Evolutionary conservation across 2,113 vertebrate genomes (phyloP), one percentile per base, ranked within the genome.

Genomic region (Nesogale talazaci): DNA sequence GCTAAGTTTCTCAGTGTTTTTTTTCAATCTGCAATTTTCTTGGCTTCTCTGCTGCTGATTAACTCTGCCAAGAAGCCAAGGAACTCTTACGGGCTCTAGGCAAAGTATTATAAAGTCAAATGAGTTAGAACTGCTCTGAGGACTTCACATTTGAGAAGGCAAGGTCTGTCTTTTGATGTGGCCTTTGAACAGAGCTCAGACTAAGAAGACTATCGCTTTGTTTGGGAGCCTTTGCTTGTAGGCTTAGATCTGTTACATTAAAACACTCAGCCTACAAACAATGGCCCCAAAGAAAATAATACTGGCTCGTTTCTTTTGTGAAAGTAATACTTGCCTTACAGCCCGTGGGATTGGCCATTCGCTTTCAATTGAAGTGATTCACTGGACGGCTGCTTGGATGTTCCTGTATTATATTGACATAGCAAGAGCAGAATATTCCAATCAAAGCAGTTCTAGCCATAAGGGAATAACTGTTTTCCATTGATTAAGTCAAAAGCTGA

Each of bases 21-120:
- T 74, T 61, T 86, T 74, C 52, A 78, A 36, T 20, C 42, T 65
- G 8, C 23, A 56, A 72, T 86, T 74, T 59, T 23, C 76, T 9
- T 61, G 59, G 80, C 69, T 61, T 17, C 52, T 88, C 40, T 90
- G 27, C 12, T 86, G n/a, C 65, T 94, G 80, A 29, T 22, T 74
- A 76, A 74, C 77, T 84, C 69, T 83, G 46, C 59, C 89, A 82
- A 81, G 52, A 86, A 83, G 70, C 36, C 25, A 74, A 94, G 25
- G 8, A 94, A 27, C 20, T 77, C 72, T 34, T 9, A 40, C 19
- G 19, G 78, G 34, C 83, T 69, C 2, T 91, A 22, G 69, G 61
- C 70, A 92, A 92, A 87, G n/a, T 83, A 93, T 94, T 93, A 91
- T 22, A 94, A 95, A 95, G 94, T 95, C 83, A 95, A 96, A 95